Evolutionary conservation across 2,888 invertebrate genomes (phyloP), one percentile per base, ranked within the genome.

Genomic region (Dynastes tityus): DNA sequence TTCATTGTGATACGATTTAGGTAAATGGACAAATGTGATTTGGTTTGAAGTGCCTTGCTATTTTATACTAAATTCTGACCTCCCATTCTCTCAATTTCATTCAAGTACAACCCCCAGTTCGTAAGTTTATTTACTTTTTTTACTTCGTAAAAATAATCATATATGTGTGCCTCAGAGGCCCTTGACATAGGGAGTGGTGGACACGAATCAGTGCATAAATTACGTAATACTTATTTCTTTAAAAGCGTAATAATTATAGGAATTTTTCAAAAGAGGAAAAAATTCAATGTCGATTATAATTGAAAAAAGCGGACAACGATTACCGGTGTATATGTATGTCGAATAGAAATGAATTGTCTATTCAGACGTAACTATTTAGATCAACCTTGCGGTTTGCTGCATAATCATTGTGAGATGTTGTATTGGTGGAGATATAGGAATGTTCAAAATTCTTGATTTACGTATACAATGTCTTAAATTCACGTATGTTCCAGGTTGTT

Each of bases 31-130:
- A 37, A 73, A 22, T 73, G 73, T 73, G 58, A 16, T 73, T 55
- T 37, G 37, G 5, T 40, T 11, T 37, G 51, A 37, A 37, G 37
- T 40, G 22, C 37, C n/a, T 40, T 13, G 58, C 40, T 73, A 73
- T 73, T 73, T 73, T 73, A 73, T 73, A 73, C 73, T 73, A 73
- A 73, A 73, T 73, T 73, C 5, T 58, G 73, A 73, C 73, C 73
- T 73, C 73, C 58, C 58, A 58, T 73, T 73, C 73, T 58, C 73
- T 58, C 73, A 22, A 58, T 73, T 58, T 22, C 32, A 73, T 51
- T 22, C 73, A 73, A 73, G 73, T 73, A 58, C 58, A 73, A 71
- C 73, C 73, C 73, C 73, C 73, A 22, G 55, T 49, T 49, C 16
- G 40, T 13, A 40, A 16, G 22, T 37, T 37, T 32, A 58, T 73